phyloP scores from a whole-genome alignment of 2,797 vertebrate genomes.

The Lepus oiostolus region DNA sequence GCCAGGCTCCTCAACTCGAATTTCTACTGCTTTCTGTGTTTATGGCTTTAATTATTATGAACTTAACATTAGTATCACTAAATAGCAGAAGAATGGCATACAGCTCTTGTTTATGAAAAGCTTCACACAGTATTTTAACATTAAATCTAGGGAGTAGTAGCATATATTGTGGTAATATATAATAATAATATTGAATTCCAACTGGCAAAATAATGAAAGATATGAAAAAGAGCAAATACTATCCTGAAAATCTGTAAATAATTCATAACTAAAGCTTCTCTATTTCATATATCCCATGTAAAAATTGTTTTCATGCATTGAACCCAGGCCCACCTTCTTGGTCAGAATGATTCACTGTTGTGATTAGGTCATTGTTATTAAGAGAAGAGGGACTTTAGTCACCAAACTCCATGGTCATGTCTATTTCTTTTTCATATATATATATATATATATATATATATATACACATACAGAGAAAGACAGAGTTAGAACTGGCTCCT shows the following conservation, averaged over 20 bases:
- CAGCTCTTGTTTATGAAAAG: neutral
- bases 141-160: neutral
- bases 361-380: neutral
- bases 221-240: neutral
- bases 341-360: neutral
- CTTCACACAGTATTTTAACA: neutral
- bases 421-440: neutral
- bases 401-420: neutral
- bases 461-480: neutral
- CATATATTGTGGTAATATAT: neutral
- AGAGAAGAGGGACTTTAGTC: neutral
- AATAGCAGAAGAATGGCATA: neutral
- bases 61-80: neutral
- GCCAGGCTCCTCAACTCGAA: neutral
- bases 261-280: neutral
- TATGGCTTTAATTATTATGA: neutral
- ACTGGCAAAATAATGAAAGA: neutral
- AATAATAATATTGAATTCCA: neutral
- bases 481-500: neutral
- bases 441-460: neutral
- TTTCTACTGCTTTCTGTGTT: neutral
- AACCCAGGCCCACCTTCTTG: rapidly evolving
- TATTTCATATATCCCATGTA: neutral
- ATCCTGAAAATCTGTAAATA: neutral
- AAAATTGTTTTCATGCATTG: neutral